These are phyloP conservation scores for Trissolcus japonicus DNA, from an alignment of 2,888 invertebrate species.

Conservation along the genomic window DNA sequence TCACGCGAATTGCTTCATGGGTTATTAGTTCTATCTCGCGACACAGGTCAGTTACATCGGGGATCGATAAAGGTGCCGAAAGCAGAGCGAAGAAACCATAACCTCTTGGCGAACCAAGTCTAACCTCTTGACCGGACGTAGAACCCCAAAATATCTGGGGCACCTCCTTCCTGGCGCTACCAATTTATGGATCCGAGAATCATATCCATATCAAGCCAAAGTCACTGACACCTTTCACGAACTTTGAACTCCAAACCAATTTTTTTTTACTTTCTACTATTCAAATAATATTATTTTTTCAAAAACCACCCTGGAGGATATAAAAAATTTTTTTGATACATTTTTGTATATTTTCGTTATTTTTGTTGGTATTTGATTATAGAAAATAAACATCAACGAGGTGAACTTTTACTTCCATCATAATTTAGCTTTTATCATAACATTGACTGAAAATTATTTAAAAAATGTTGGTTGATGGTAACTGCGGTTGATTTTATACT, in stretches of 20 bases:
- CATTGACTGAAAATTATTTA: no score
- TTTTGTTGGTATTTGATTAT: no score
- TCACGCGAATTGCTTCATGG: conserved; percentile 48
- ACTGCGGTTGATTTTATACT: no score
- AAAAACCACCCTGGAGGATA: no score
- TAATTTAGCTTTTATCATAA: no score
- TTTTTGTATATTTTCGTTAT: no score
- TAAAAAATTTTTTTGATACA: no score
- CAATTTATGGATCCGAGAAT: conserved; percentile 36
- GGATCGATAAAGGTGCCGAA: conserved; percentile 55
- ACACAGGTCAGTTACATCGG: conserved; percentile 49
- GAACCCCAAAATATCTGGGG: conserved; percentile 50
- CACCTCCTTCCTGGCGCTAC: conserved; percentile 30
- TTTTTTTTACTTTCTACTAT: no score
- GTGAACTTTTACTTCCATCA: no score
- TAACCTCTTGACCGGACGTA: conserved; percentile 57
- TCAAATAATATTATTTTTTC: no score
- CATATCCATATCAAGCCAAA: conserved; percentile 25
- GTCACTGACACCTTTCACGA: conserved; percentile 12
- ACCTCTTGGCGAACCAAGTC: conserved; percentile 37
- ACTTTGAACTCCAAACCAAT: neutral
- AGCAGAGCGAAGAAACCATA: conserved; percentile 53
- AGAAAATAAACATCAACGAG: no score
- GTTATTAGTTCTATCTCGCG: conserved; percentile 52
- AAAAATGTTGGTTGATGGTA: no score